Evolutionary conservation across 2,113 vertebrate species (phyloP).

Genomic region (Phyllostomus hastatus): DNA sequence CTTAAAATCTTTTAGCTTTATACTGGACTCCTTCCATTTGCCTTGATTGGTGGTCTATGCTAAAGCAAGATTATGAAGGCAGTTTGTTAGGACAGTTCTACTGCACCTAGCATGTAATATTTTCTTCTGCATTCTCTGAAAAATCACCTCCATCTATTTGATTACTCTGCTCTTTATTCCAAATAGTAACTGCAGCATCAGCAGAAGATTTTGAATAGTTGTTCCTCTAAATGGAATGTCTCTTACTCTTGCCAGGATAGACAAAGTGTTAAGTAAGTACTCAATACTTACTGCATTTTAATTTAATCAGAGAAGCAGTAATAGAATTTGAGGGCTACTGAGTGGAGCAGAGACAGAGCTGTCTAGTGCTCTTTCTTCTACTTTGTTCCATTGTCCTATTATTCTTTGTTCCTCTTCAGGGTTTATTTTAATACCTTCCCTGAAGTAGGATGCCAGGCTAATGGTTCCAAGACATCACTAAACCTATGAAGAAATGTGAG

Average conservation of each 20-base stretch:
- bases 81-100: neutral
- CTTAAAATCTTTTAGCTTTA: neutral
- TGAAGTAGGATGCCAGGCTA: neutral
- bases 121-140: constrained; percentile 43
- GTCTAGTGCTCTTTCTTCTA: neutral
- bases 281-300: constrained; percentile 45
- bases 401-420: neutral
- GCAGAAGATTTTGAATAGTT: constrained; percentile 32
- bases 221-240: constrained; percentile 47
- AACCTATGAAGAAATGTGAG: neutral
- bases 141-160: constrained; percentile 48
- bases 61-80: neutral
- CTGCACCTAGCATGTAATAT: neutral
- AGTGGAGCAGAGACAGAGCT: neutral
- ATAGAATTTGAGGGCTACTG: neutral
- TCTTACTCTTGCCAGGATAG: constrained; percentile 59
- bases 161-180: constrained; percentile 58
- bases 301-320: constrained; percentile 46
- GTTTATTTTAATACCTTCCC: neutral
- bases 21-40: neutral
- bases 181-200: constrained; percentile 40
- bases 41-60: neutral
- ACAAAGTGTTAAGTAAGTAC: constrained; percentile 56
- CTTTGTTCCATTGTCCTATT: neutral
- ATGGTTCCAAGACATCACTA: neutral